Conservation (phyloP, 2,797 vertebrate species). For the Galago senegalensis region DNA sequence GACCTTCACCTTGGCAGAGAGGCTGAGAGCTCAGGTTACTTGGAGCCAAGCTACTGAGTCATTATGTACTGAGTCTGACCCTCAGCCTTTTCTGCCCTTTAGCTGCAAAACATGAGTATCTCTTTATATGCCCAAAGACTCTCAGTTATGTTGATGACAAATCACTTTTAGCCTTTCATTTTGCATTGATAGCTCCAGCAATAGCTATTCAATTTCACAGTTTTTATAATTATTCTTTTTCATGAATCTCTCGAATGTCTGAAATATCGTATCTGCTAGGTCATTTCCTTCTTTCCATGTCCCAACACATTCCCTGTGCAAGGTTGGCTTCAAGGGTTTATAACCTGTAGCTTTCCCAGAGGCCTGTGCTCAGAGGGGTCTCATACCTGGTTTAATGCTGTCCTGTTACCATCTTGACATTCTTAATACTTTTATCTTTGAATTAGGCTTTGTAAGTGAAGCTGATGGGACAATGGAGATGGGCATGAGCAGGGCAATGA, state of each 20-base stretch:
- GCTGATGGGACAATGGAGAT: background rate
- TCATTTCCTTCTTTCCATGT: background rate
- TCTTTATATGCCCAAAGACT: background rate
- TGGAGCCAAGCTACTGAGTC: background rate
- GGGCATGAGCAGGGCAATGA: background rate
- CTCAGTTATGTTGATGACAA: background rate
- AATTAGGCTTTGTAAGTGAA: background rate
- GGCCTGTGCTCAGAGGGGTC: background rate
- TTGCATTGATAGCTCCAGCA: background rate
- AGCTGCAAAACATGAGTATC: background rate
- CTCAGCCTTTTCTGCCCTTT: background rate
- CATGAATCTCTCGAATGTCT: background rate
- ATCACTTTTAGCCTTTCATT: background rate
- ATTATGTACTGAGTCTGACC: background rate
- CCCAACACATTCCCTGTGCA: background rate
- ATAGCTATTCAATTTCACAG: background rate
- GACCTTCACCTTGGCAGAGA: background rate
- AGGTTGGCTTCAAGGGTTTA: background rate
- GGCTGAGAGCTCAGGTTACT: background rate
- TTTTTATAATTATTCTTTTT: background rate
- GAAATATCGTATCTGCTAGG: background rate
- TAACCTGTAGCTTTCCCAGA: background rate
- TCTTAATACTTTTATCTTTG: conserved; percentile 31
- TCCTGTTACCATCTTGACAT: background rate
- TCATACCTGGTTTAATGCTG: background rate